A percentile compares a stretch with the other conserved stretches of the same genome.
Conservation (phyloP, 2,797 vertebrate genomes). For the Centroberyx gerrardi region DNA sequence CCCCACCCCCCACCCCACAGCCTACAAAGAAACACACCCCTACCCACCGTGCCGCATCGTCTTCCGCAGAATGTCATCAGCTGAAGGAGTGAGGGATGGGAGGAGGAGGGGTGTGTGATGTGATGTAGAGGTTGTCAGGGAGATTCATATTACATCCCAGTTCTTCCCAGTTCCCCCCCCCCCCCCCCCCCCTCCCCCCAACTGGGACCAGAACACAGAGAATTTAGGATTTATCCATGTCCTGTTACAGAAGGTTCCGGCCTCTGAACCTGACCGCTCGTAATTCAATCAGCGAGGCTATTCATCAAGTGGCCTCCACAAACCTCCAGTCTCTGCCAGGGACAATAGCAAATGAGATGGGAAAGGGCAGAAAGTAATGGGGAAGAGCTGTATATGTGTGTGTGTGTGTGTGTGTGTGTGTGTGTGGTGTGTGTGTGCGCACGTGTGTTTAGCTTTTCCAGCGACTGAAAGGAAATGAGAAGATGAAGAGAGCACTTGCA, state of each 20-base stretch:
- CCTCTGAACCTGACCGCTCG: conserved; percentile 46
- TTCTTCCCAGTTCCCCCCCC: conserved; percentile 52
- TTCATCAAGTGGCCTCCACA: conserved; percentile 57
- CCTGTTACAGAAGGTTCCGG: conserved; percentile 44
- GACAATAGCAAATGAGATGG: conserved; percentile 48
- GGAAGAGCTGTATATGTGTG: conserved; percentile 22
- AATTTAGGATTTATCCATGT: conserved; percentile 62
- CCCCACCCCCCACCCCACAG: background rate
- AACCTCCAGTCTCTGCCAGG: conserved; percentile 37
- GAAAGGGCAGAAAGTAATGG: conserved; percentile 44
- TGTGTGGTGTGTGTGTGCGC: conserved; percentile 18
- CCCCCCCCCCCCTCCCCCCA: conserved; percentile 6
- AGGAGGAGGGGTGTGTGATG: conserved; percentile 43
- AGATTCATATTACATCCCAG: conserved; percentile 56
- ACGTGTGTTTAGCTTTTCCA: conserved; percentile 43
- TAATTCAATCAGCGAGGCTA: conserved; percentile 61
- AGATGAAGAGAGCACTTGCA: background rate
- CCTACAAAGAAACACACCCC: conserved; percentile 18
- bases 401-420: conserved; percentile 19
- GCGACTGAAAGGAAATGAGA: conserved; percentile 65
- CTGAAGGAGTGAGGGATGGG: conserved; percentile 36
- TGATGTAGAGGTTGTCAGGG: conserved; percentile 66
- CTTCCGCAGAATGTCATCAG: conserved; percentile 54
- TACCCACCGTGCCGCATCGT: conserved; percentile 46
- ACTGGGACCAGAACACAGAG: conserved; percentile 43